Evolutionary conservation across 2,113 vertebrate genomes (phyloP), one percentile per base, ranked within the genome.

Genomic region (Excalfactoria chinensis): DNA sequence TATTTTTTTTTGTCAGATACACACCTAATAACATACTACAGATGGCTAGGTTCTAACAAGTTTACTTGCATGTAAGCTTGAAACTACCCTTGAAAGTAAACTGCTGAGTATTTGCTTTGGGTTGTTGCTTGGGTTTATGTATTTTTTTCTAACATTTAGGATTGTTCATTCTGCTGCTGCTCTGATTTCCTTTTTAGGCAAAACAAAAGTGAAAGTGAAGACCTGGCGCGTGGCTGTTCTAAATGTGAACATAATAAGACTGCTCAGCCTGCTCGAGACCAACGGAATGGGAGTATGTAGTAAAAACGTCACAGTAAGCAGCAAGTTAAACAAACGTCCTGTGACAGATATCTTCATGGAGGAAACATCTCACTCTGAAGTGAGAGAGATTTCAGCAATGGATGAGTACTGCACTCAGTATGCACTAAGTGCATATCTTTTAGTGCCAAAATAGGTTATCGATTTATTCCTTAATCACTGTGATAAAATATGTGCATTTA

Each of bases 41-140:
- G 96, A 96, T 96, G 96, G 95, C 43, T 73, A 82, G 66, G 91
- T 92, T 92, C 63, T 96, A 96, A 95, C 96, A 95, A 95, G 95
- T 96, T 96, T 89, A 87, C 41, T 95, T 72, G 37, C 11, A 70
- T 89, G 84, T 78, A 92, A 68, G 93, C 93, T 85, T 56, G 51
- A 91, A 93, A 79, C 63, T 92, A 94, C 92, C 86, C 95, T 93
- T 92, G 95, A 92, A 94, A 96, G 77, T 90, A 79, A 96, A 76
- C 94, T 96, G 95, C 89, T 95, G 95, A 90, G 60, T 86, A 91
- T 95, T 93, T 89, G 56, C 88, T 94, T 94, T 71, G 70, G 81
- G 86, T 70, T 94, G 92, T 88, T 95, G 71, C 91, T 93, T 71
- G 66, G 64, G 51, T 90, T 93, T 69, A 62, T 3, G 0, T 8